phyloP scores from a whole-genome alignment of 2,888 invertebrate species.

The Prosapia bicincta region DNA sequence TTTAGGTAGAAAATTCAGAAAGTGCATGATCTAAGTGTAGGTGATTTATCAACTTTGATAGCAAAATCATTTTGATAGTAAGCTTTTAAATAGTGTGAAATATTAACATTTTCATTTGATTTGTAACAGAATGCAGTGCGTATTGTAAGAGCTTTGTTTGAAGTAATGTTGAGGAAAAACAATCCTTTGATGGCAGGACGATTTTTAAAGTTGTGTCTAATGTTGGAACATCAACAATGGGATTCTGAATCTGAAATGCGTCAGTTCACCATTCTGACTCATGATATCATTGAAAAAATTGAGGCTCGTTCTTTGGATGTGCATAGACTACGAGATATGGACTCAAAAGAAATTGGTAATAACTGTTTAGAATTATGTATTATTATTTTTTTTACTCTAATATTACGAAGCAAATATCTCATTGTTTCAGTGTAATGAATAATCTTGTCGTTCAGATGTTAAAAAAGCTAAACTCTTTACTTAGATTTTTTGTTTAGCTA shows the following conservation, averaged over 20 bases:
- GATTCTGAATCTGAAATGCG: constrained; percentile 78
- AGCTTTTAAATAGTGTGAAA: too few species aligned
- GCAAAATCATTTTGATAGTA: neutral
- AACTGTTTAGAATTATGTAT: too few species aligned
- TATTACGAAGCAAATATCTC: too few species aligned
- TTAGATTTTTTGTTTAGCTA: too few species aligned
- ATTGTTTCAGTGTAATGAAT: too few species aligned
- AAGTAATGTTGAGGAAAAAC: constrained; percentile 84
- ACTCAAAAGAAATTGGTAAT: constrained; percentile 76
- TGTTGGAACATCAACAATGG: constrained; percentile 93
- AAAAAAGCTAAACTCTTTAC: too few species aligned
- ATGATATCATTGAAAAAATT: constrained; percentile 75
- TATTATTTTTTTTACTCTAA: too few species aligned
- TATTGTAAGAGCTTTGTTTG: constrained; percentile 89
- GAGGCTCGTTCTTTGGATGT: constrained; percentile 70
- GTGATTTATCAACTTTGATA: neutral
- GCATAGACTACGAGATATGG: constrained; percentile 80
- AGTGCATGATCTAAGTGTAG: too few species aligned
- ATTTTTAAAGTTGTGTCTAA: constrained; percentile 83
- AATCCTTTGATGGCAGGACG: constrained; percentile 86
- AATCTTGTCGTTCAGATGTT: too few species aligned
- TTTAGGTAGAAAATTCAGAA: too few species aligned
- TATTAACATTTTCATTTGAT: constrained; percentile 40
- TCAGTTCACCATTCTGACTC: constrained; percentile 76
- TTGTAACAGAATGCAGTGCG: constrained; percentile 78